phyloP scores from a whole-genome alignment of 2,888 invertebrate species.

The Phaonia tiefii region DNA sequence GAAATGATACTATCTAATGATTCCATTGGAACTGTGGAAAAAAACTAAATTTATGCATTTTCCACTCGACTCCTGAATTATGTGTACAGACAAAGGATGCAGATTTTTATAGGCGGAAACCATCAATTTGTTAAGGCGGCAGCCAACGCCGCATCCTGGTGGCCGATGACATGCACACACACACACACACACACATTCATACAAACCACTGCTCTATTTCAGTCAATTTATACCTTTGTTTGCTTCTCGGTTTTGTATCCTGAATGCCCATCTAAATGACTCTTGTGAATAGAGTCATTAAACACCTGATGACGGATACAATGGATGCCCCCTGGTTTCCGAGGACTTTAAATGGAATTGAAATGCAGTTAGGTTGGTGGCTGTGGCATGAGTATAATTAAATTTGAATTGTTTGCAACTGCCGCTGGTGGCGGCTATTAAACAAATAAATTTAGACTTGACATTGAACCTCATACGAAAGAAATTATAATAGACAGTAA shows the following conservation, averaged over 20 bases:
- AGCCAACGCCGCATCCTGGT: too few relatives aligned
- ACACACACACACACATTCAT: neutral
- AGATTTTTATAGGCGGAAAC: neutral
- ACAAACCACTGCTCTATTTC: neutral
- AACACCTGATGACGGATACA: neutral
- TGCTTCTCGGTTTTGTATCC: neutral
- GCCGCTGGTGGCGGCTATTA: constrained; percentile 12
- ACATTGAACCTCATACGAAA: too few relatives aligned
- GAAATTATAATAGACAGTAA: too few relatives aligned
- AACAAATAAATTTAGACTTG: too few relatives aligned
- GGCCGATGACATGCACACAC: neutral
- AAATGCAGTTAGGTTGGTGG: neutral
- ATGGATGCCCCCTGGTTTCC: neutral
- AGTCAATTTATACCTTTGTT: constrained; percentile 19
- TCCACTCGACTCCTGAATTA: neutral
- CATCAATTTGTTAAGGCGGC: neutral
- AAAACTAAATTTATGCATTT: constrained; percentile 30
- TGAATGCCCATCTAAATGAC: too few relatives aligned
- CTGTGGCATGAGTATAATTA: constrained; percentile 2
- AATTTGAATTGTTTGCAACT: constrained; percentile 31
- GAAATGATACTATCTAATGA: constrained; percentile 2
- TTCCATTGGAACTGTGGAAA: neutral
- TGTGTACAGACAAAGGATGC: neutral
- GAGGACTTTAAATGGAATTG: neutral
- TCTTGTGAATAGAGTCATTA: constrained; percentile 1